These are phyloP conservation scores for Zingel zingel DNA, from an alignment of 2,113 vertebrate genomes.

Conservation along the genomic window DNA sequence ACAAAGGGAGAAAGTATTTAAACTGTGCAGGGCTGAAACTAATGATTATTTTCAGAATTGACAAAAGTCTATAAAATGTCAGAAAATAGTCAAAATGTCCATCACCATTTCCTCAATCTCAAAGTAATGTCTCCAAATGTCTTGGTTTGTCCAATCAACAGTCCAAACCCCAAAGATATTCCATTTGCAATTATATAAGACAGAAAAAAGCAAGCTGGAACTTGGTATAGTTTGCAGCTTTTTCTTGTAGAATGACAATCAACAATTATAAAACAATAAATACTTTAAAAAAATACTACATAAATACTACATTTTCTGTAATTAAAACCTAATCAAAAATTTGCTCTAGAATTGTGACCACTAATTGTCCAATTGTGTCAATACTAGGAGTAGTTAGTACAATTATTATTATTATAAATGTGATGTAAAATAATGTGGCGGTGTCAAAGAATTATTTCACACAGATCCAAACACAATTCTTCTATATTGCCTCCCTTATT, in stretches of 20 bases:
- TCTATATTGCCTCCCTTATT: background rate
- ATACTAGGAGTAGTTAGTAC: background rate
- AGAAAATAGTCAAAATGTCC: background rate
- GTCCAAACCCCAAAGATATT: background rate
- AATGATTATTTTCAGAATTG: background rate
- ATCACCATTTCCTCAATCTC: background rate
- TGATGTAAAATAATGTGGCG: background rate
- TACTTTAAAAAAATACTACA: too few relatives aligned
- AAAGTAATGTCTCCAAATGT: background rate
- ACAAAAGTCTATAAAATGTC: background rate
- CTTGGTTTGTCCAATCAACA: background rate
- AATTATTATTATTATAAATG: background rate
- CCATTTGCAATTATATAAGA: background rate
- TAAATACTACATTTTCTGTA: background rate
- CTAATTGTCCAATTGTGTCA: background rate
- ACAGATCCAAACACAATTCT: background rate
- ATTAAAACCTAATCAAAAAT: background rate
- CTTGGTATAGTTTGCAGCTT: background rate
- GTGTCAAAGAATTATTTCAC: background rate
- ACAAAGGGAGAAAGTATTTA: background rate
- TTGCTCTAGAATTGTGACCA: constrained; percentile 18
- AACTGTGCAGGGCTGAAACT: background rate
- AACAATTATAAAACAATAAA: background rate
- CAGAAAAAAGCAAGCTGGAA: background rate
- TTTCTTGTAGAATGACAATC: background rate